Percentiles rank a stretch among this genome's conserved stretches.
These are phyloP conservation scores for Epinephelus lanceolatus DNA, from an alignment of 2,113 vertebrate genomes.

Conservation along the genomic window DNA sequence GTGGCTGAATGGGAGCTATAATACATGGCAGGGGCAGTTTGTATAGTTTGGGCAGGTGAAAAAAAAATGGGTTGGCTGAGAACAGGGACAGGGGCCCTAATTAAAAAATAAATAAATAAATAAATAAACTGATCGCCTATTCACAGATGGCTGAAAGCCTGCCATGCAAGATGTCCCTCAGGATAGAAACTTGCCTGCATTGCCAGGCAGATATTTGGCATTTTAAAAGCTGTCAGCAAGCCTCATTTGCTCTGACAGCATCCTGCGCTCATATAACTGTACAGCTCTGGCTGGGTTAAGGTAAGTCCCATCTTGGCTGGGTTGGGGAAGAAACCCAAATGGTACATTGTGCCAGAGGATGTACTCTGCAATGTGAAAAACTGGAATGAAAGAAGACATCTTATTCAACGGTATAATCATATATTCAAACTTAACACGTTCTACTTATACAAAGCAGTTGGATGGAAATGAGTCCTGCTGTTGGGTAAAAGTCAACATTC, in stretches of 20 bases:
- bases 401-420: neutral
- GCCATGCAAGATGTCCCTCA: conserved; percentile 75
- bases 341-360: neutral
- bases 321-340: neutral
- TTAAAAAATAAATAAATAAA: conserved; percentile 75
- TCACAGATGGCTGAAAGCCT: conserved; percentile 78
- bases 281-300: neutral
- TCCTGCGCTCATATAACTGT: conserved; percentile 44
- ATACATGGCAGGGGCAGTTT: conserved; percentile 26
- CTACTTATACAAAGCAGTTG: neutral
- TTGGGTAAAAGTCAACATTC: neutral
- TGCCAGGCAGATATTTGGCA: conserved; percentile 76
- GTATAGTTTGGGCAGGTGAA: conserved; percentile 28
- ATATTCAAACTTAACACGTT: conserved; percentile 7
- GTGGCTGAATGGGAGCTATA: neutral
- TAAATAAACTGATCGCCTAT: conserved; percentile 44
- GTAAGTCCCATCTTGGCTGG: neutral
- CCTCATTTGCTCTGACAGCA: conserved; percentile 58
- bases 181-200: conserved; percentile 63
- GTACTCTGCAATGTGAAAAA: neutral
- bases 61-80: conserved; percentile 24
- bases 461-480: neutral
- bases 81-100: conserved; percentile 48
- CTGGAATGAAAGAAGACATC: neutral
- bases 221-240: conserved; percentile 62